A percentile compares a stretch with the other conserved stretches of the same genome.
Conservation (phyloP, 2,113 vertebrate genomes). For the Rhinoderma darwinii region DNA sequence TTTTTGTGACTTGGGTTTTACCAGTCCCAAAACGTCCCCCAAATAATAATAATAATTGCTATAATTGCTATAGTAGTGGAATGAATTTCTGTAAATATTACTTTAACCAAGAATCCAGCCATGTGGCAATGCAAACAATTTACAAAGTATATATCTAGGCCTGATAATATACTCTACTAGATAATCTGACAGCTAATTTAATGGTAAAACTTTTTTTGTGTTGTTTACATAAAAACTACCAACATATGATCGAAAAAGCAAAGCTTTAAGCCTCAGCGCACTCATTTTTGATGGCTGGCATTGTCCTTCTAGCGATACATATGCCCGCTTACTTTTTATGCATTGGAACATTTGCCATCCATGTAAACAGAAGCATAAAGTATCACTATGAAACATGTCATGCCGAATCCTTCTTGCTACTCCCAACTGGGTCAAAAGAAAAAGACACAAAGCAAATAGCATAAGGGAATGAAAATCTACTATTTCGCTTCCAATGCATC, state of each 20-base stretch:
- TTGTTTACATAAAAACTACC: neutral
- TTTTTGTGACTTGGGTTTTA: neutral
- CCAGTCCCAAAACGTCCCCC: neutral
- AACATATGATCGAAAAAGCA: neutral
- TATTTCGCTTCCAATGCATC: conserved; percentile 29
- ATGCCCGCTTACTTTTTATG: neutral
- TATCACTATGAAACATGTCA: conserved; percentile 51
- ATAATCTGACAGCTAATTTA: neutral
- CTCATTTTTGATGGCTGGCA: conserved; percentile 13
- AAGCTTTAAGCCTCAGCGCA: conserved; percentile 19
- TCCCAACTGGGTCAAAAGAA: conserved; percentile 29
- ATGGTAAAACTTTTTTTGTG: neutral
- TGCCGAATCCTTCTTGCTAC: neutral
- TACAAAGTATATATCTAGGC: neutral
- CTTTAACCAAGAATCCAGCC: neutral
- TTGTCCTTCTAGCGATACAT: conserved; percentile 34
- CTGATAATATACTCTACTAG: neutral
- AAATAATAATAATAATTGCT: neutral
- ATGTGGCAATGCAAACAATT: neutral
- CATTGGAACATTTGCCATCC: conserved; percentile 40
- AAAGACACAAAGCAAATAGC: conserved; percentile 39
- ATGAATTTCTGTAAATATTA: neutral
- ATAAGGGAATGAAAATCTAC: conserved; percentile 28
- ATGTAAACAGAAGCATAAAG: conserved; percentile 36
- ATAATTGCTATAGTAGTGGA: too few relatives aligned